Evolutionary conservation across 2,888 invertebrate species (phyloP).

Genomic region (Drosophila rellima): DNA sequence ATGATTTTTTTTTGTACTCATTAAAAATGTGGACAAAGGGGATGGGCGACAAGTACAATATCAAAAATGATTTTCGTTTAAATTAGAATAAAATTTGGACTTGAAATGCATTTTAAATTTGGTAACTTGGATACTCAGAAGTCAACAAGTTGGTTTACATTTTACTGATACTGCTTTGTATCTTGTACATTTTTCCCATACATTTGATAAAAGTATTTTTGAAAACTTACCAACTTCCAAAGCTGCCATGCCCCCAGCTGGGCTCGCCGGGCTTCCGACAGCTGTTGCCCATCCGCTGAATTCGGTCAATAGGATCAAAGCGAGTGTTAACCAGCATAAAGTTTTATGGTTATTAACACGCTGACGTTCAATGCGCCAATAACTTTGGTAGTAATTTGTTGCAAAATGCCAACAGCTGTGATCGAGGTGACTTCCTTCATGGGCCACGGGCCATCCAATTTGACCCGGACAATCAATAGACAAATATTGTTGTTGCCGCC

Average conservation of each 20-base stretch:
- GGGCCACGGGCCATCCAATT: conserved; percentile 9
- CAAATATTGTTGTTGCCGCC: conserved; percentile 33
- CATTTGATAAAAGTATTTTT: background rate
- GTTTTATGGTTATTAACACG: conserved; percentile 83
- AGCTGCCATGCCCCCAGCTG: conserved; percentile 50
- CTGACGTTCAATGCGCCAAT: conserved; percentile 79
- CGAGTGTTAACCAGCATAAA: conserved; percentile 83
- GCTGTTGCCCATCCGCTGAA: conserved; percentile 35
- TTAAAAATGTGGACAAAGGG: background rate
- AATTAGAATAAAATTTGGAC: background rate
- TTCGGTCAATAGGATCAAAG: conserved; percentile 80
- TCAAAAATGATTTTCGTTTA: background rate
- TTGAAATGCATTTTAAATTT: background rate
- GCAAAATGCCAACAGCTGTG: conserved; percentile 71
- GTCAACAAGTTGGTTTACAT: background rate
- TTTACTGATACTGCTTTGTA: background rate
- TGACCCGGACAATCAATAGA: conserved; percentile 45
- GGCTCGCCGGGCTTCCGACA: conserved; percentile 23
- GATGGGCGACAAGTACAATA: too few relatives aligned
- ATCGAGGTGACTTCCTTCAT: conserved; percentile 25
- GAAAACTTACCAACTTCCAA: conserved; percentile 82
- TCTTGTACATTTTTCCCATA: conserved; percentile 1
- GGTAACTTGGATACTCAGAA: background rate
- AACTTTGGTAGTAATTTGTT: conserved; percentile 83
- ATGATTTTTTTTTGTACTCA: background rate